Conservation (phyloP, 2,113 vertebrate genomes). For the Merops nubicus region DNA sequence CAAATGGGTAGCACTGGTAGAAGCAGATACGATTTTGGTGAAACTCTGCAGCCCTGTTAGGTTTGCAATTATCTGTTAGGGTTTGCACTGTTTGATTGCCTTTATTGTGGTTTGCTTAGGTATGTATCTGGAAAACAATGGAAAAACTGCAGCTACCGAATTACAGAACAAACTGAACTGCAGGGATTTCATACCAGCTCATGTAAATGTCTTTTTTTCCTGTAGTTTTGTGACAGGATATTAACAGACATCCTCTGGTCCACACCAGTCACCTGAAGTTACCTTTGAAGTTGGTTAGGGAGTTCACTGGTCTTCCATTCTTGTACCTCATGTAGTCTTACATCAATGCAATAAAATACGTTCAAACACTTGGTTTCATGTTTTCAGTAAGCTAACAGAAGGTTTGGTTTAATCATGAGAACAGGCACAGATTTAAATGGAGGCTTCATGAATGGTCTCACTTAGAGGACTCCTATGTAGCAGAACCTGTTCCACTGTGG, state of each 20-base stretch:
- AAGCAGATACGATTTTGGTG: background rate
- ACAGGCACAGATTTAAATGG: background rate
- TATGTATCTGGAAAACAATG: background rate
- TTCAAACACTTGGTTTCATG: background rate
- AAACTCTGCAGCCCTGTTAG: background rate
- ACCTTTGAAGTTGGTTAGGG: background rate
- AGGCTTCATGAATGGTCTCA: background rate
- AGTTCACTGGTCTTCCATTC: background rate
- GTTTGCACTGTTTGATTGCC: background rate
- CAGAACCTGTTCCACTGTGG: background rate
- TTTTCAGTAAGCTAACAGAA: background rate
- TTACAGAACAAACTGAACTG: background rate
- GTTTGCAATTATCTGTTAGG: background rate
- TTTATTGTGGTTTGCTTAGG: background rate
- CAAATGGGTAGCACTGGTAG: background rate
- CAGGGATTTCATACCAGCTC: background rate
- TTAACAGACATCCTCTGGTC: background rate
- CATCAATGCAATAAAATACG: background rate
- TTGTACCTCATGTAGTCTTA: background rate
- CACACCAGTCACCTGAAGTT: background rate
- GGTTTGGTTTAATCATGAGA: background rate
- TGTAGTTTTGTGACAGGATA: background rate
- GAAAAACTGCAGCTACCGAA: background rate
- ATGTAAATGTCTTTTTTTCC: background rate
- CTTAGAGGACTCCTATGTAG: accelerated